These are phyloP conservation scores for Myanophis thanlyinensis DNA, from an alignment of 2,113 vertebrate genomes.

Conservation along the genomic window DNA sequence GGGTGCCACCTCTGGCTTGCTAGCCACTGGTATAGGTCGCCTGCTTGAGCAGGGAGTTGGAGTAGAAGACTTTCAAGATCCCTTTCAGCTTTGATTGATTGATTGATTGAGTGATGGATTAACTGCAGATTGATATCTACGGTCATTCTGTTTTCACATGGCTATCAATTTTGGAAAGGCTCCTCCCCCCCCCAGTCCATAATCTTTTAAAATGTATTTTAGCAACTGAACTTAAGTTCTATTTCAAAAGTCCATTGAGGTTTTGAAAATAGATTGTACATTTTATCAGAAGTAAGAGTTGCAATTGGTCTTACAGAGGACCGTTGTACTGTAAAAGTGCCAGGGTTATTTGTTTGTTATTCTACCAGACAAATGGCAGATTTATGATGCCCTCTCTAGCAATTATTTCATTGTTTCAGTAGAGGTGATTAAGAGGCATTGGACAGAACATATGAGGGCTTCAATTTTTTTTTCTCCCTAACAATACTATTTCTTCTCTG, in stretches of 20 bases:
- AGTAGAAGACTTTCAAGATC: background rate
- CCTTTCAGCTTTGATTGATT: background rate
- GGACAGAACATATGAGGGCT: background rate
- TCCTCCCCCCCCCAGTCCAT: background rate
- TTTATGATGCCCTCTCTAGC: background rate
- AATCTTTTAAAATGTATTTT: conserved; percentile 36
- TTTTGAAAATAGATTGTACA: conserved; percentile 54
- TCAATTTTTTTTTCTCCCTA: background rate
- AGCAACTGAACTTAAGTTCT: conserved; percentile 17
- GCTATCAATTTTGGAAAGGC: background rate
- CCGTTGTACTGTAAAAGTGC: conserved; percentile 61
- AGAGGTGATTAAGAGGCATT: conserved; percentile 33
- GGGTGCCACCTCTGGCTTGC: too few relatives aligned
- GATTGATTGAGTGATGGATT: background rate
- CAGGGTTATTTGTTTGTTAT: conserved; percentile 15
- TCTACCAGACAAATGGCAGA: conserved; percentile 23
- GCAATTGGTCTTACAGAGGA: conserved; percentile 53
- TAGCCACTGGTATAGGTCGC: too few relatives aligned
- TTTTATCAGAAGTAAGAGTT: conserved; percentile 64
- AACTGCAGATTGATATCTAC: background rate
- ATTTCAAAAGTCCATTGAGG: conserved; percentile 32
- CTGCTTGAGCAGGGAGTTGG: background rate
- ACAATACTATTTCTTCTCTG: background rate
- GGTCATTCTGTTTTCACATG: background rate
- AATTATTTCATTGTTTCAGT: background rate